Evolutionary conservation across 2,113 vertebrate genomes (phyloP).

Genomic region (Carlito syrichta): DNA sequence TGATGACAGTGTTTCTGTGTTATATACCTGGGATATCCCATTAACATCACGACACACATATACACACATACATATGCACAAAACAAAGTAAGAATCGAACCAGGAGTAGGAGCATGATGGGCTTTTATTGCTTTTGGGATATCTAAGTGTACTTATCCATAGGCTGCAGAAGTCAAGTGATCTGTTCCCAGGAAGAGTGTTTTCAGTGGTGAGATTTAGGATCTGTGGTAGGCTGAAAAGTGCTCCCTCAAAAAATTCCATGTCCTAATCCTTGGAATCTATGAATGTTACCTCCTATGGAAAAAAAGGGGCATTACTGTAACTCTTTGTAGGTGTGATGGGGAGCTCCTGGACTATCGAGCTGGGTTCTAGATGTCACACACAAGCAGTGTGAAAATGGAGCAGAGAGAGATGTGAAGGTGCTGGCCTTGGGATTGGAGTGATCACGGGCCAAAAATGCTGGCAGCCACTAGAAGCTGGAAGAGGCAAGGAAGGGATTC

Average conservation of each 20-base stretch:
- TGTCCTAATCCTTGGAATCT: background rate
- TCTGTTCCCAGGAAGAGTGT: background rate
- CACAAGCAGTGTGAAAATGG: background rate
- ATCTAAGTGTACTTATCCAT: background rate
- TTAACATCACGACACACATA: background rate
- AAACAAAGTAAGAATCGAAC: background rate
- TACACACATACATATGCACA: background rate
- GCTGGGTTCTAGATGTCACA: background rate
- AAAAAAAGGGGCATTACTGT: background rate
- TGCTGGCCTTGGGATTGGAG: background rate
- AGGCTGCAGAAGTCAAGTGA: background rate
- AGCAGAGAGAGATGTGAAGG: background rate
- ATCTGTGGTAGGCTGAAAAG: background rate
- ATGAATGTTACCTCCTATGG: background rate
- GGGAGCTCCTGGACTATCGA: background rate
- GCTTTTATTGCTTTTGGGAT: background rate
- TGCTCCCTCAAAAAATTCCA: background rate
- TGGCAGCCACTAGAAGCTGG: background rate
- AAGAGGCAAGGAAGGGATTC: background rate
- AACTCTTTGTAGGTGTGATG: background rate
- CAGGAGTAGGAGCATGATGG: background rate
- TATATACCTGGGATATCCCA: background rate
- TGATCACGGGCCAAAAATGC: background rate
- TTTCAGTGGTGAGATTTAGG: background rate
- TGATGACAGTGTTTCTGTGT: background rate